These are phyloP conservation scores for Hirtodrosophila duncani DNA, from an alignment of 2,888 invertebrate species.

Conservation along the genomic window DNA sequence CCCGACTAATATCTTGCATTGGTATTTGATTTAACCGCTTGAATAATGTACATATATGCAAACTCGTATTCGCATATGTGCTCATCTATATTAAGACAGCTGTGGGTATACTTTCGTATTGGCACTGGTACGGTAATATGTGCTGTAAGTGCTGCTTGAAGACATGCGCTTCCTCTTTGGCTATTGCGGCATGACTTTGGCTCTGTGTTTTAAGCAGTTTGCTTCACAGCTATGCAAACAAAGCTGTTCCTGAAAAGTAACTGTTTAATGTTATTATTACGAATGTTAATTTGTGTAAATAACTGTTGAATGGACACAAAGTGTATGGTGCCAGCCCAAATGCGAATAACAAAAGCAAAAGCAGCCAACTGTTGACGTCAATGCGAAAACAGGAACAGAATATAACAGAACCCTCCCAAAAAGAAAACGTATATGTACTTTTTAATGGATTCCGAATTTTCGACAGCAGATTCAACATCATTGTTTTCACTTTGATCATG, in stretches of 20 bases:
- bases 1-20: no score
- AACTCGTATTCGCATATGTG: not conserved
- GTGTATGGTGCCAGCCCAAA: conserved; percentile 29
- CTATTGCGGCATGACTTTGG: conserved; percentile 24
- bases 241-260: conserved; percentile 56
- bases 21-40: conserved; percentile 34
- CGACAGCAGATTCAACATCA: conserved; percentile 5
- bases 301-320: conserved; percentile 19
- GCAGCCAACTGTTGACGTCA: conserved; percentile 49
- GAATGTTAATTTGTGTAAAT: conserved; percentile 30
- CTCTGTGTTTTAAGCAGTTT: conserved; percentile 16
- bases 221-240: conserved; percentile 57
- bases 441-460: conserved; percentile 4
- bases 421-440: conserved; percentile 13
- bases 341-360: conserved; percentile 29
- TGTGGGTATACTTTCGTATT: no score
- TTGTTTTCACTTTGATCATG: conserved; percentile 22
- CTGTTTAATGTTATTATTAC: conserved; percentile 43
- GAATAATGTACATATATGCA: conserved; percentile 4
- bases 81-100: no score
- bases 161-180: conserved; percentile 65
- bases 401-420: conserved; percentile 16
- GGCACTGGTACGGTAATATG: no score
- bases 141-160: conserved; percentile 58
- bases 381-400: conserved; percentile 36